phyloP scores from a whole-genome alignment of 2,113 vertebrate genomes.

The Neolamprologus toae region DNA sequence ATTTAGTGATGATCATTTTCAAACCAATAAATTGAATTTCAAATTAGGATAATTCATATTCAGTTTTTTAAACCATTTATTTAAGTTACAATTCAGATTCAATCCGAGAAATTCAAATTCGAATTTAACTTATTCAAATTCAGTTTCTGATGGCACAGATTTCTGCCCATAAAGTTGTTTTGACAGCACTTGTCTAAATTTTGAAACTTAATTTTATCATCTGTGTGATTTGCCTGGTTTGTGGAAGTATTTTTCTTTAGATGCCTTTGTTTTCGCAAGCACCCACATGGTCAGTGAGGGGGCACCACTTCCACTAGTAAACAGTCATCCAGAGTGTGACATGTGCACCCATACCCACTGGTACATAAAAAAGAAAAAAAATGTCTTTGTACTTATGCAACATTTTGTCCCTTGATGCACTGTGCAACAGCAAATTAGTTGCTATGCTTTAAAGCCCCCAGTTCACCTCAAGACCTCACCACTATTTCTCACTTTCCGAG shows the following conservation, averaged over 20 bases:
- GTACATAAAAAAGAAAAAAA: background rate
- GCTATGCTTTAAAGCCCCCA: background rate
- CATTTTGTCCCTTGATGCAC: background rate
- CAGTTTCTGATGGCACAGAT: no score
- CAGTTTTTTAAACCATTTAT: no score
- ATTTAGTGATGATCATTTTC: no score
- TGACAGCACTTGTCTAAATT: background rate
- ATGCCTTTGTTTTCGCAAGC: background rate
- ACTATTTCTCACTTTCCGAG: background rate
- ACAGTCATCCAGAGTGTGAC: background rate
- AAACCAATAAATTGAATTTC: no score
- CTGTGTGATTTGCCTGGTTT: background rate
- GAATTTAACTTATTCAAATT: no score
- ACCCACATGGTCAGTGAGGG: background rate
- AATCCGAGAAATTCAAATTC: no score
- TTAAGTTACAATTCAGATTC: no score
- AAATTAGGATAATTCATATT: no score
- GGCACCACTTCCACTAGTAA: background rate
- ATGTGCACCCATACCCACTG: background rate
- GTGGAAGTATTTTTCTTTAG: background rate
- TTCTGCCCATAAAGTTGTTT: background rate
- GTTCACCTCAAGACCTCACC: background rate
- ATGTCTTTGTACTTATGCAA: background rate
- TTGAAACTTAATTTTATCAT: background rate
- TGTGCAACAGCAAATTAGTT: background rate